Percentiles rank a stretch among this genome's conserved stretches.
Evolutionary conservation across 2,888 invertebrate genomes (phyloP).

Genomic region (Steinernema carpocapsae): DNA sequence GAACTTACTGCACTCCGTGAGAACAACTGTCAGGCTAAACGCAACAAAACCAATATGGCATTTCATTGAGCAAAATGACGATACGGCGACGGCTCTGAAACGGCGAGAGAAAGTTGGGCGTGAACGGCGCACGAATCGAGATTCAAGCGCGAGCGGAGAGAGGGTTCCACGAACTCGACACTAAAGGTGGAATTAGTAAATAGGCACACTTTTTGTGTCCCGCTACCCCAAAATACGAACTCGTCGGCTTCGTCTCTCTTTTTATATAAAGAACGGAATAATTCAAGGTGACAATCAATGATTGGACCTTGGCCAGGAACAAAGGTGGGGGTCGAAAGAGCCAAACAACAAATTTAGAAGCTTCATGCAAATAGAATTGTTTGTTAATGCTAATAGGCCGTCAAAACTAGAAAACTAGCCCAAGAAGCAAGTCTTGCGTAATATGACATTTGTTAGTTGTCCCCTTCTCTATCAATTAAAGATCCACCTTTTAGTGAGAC

Average conservation of each 20-base stretch:
- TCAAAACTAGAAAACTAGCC: too few species aligned
- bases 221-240: constrained; percentile 1
- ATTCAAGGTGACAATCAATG: constrained; percentile 29
- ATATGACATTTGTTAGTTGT: too few species aligned
- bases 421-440: too few species aligned
- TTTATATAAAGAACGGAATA: constrained; percentile 22
- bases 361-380: too few species aligned
- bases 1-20: constrained; percentile 20
- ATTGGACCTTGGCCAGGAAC: background rate
- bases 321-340: background rate
- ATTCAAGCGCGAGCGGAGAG: background rate
- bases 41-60: constrained; percentile 34
- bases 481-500: too few species aligned
- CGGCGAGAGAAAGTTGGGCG: background rate
- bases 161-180: background rate
- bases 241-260: constrained; percentile 24
- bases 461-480: too few species aligned
- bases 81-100: constrained; percentile 14
- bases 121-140: background rate
- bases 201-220: constrained; percentile 29
- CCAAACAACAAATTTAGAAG: constrained; percentile 7
- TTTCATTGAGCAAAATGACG: constrained; percentile 29
- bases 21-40: constrained; percentile 22
- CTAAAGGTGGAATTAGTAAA: constrained; percentile 29
- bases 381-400: too few species aligned